phyloP scores from a whole-genome alignment of 2,113 vertebrate genomes.

The Coracopsis vasa region DNA sequence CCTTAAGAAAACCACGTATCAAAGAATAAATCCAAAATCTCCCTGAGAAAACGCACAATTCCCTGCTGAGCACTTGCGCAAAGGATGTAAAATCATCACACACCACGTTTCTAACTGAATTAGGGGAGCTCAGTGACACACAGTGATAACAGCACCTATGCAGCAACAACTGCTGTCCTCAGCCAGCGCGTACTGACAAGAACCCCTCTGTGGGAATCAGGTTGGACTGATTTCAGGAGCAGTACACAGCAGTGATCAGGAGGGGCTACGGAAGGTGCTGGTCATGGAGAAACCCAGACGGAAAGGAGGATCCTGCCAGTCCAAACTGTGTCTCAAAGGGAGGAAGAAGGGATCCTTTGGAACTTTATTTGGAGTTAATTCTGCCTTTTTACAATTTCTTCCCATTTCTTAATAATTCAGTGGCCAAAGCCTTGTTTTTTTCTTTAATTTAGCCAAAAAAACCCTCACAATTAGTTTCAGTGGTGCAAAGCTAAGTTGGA shows the following conservation, averaged over 20 bases:
- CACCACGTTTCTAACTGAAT: neutral
- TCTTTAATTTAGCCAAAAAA: neutral
- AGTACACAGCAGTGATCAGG: neutral
- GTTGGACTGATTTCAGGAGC: neutral
- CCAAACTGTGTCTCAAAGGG: neutral
- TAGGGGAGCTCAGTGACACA: neutral
- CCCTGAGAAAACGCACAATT: fast-evolving
- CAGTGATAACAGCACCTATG: neutral
- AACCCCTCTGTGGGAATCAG: too few species aligned
- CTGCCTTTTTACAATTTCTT: neutral
- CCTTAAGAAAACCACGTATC: neutral
- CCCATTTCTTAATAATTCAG: neutral
- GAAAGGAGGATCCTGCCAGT: neutral
- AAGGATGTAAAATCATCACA: neutral
- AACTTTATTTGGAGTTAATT: neutral
- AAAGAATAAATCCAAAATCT: neutral
- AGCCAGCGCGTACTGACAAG: too few species aligned
- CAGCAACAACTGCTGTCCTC: neutral
- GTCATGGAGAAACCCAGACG: neutral
- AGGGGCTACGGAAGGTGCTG: neutral
- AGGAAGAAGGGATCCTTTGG: neutral
- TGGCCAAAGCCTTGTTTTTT: neutral
- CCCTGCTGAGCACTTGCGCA: neutral
- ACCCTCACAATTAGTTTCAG: neutral
- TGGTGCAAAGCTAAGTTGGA: neutral